Conservation (phyloP, 64 coral and sea anemone species). For the Exaiptasia diaphana region DNA sequence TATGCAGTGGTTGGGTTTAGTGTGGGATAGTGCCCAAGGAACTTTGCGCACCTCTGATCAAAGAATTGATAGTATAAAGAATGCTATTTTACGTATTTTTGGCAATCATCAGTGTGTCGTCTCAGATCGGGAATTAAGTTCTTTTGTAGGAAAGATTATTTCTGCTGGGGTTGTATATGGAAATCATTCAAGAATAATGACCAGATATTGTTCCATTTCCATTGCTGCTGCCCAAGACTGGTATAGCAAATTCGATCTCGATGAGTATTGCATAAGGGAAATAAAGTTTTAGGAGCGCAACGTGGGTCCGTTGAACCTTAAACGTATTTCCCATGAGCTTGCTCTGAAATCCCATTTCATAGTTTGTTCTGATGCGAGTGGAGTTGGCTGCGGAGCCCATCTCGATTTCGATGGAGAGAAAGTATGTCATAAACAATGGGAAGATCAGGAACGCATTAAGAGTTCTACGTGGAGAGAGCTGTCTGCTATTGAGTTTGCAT, state of each 20-base stretch:
- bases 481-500: constrained; percentile 2
- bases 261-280: constrained; percentile 54
- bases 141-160: constrained; percentile 36
- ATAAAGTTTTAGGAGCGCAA: constrained; percentile 30
- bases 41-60: constrained; percentile 31
- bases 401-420: constrained; percentile 25
- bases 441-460: neutral
- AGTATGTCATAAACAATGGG: constrained; percentile 27
- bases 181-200: constrained; percentile 20
- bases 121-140: constrained; percentile 3
- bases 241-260: constrained; percentile 42
- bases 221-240: constrained; percentile 45
- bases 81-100: neutral
- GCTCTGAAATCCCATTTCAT: constrained; percentile 8
- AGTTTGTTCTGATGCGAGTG: constrained; percentile 57
- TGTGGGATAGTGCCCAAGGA: constrained; percentile 20
- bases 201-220: constrained; percentile 23
- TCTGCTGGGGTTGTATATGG: constrained; percentile 18
- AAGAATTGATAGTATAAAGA: neutral
- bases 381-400: constrained; percentile 19
- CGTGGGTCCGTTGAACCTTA: neutral
- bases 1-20: constrained; percentile 45
- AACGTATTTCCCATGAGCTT: neutral
- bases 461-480: constrained; percentile 26
- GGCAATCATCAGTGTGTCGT: neutral